A percentile compares a stretch with the other conserved stretches of the same genome.
These are phyloP conservation scores for Ondatra zibethicus DNA, from an alignment of 2,113 vertebrate genomes.

Conservation along the genomic window DNA sequence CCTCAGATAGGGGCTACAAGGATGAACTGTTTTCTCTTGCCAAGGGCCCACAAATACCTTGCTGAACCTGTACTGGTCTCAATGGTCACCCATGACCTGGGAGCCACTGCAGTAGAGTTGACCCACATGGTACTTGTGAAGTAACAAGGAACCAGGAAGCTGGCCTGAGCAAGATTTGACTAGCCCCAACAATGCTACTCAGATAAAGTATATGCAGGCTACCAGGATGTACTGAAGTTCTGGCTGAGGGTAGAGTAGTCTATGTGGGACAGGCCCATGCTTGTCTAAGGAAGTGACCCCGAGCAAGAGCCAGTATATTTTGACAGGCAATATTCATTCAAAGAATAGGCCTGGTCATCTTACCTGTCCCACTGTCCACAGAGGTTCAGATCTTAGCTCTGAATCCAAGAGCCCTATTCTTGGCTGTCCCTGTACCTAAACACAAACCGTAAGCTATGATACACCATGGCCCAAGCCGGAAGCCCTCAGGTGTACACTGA, in stretches of 20 bases:
- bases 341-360: neutral
- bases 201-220: neutral
- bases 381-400: neutral
- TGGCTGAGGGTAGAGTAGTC: neutral
- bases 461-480: neutral
- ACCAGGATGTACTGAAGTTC: neutral
- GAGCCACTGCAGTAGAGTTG: neutral
- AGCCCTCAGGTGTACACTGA: neutral
- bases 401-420: neutral
- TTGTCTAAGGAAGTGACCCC: neutral
- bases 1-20: neutral
- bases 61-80: constrained; percentile 84
- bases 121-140: neutral
- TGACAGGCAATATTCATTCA: neutral
- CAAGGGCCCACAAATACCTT: neutral
- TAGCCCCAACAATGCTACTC: neutral
- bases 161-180: neutral
- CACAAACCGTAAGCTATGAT: neutral
- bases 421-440: neutral
- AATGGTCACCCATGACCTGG: constrained; percentile 44
- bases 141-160: neutral
- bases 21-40: neutral
- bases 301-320: neutral
- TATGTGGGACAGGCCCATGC: too few relatives aligned
- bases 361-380: neutral